Evolutionary conservation across 2,888 invertebrate species (phyloP), one percentile per base, ranked within the genome.

Genomic region (Eueremaeus valkanovi): DNA sequence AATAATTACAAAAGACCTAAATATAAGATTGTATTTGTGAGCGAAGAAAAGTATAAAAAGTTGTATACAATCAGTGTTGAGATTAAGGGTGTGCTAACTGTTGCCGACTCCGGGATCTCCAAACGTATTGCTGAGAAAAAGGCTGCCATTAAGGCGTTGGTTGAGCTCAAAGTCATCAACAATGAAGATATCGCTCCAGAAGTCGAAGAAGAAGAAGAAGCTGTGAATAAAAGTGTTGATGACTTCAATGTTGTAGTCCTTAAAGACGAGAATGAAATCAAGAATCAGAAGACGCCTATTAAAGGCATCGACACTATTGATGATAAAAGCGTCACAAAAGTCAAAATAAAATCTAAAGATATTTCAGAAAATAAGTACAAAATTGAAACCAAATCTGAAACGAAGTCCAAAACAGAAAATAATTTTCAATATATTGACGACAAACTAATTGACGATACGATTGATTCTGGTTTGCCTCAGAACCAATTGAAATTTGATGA

Each of bases 61-160:
- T 9, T 61, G 29, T 61, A 61, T 29, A 61, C 58, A 27, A 31
- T 61, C 18, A 61, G 58, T 31, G 27, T 27, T 29, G 58, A 61
- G 27, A 31, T 61, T 31, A 61, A 61, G 31, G 58, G 58, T 61
- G 31, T 61, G 31, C 16, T 61, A 18, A 61, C 1, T 16, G 58
- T 61, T 1, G 31, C 58, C 58, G 58, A 61, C 13, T 61, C 58
- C 11, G 58, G 29, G 1, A 61, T 61, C 2, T 61, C 58, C 29
- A 21, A 21, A 29, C 29, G 58, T 24, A 61, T 61, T 29, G 58
- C 58, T 18, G 58, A 61, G 58, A 61, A 61, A 61, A 61, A 61
- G 31, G 58, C 58, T 3, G 58, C 58, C 58, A 61, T 61, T 3
- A 27, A 31, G 11, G 58, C 58, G 29, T 31, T 61, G 58, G 21